Evolutionary conservation across 2,797 vertebrate species (phyloP).

Genomic region (Danio kyathit): DNA sequence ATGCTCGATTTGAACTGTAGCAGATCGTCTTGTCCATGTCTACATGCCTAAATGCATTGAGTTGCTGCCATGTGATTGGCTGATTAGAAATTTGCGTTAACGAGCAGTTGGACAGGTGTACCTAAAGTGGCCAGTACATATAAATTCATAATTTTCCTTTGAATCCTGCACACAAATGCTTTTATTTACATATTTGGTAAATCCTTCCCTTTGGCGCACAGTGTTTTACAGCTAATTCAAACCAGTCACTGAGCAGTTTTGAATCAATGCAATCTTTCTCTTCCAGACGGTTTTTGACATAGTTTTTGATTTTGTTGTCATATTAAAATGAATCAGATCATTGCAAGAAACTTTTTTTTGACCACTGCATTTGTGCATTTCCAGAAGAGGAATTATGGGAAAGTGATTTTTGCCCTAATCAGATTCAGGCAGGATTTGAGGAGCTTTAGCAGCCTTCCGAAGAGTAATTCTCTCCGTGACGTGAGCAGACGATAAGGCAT

Average conservation of each 20-base stretch:
- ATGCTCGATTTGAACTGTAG: too few species aligned
- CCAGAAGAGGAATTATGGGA: conserved; percentile 32
- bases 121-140: too few species aligned
- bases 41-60: too few species aligned
- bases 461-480: conserved; percentile 38
- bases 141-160: neutral
- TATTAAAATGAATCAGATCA: conserved; percentile 47
- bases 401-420: conserved; percentile 52
- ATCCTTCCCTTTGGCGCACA: neutral
- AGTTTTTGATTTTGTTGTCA: conserved; percentile 40
- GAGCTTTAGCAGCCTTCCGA: conserved; percentile 25
- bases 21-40: too few species aligned
- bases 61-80: too few species aligned
- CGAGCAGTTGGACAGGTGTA: too few species aligned
- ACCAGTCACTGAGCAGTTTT: neutral
- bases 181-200: conserved; percentile 9
- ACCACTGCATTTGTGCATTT: conserved; percentile 33
- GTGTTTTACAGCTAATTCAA: neutral
- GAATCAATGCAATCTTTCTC: neutral
- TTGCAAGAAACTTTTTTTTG: conserved; percentile 37
- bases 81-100: too few species aligned
- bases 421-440: conserved; percentile 53
- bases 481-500: conserved; percentile 37
- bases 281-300: neutral
- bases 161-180: neutral